phyloP scores from a whole-genome alignment of 2,113 vertebrate genomes.

The Genyomyrus donnyi region DNA sequence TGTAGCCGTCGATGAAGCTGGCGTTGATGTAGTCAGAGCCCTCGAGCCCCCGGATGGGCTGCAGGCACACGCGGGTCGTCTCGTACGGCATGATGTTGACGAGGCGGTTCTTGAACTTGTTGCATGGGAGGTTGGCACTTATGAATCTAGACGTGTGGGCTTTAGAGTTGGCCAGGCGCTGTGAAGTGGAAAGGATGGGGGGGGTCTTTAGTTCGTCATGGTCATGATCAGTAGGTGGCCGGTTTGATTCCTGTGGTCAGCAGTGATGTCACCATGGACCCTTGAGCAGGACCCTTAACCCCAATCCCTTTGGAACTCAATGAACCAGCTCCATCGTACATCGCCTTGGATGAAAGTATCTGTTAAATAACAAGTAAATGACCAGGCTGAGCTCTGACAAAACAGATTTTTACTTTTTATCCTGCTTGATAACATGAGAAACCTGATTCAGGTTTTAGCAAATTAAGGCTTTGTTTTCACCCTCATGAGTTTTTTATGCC shows the following conservation, averaged over 20 bases:
- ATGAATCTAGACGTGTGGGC: constrained; percentile 96
- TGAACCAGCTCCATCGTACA: background rate
- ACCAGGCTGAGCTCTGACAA: background rate
- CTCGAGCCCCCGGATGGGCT: constrained; percentile 94
- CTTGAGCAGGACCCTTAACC: background rate
- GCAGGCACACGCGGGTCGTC: constrained; percentile 89
- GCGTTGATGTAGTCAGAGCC: constrained; percentile 95
- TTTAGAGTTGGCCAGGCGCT: constrained; percentile 96
- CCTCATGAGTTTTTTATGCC: background rate
- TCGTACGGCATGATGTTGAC: constrained; percentile 99
- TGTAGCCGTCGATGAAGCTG: constrained; percentile 95
- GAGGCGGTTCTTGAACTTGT: constrained; percentile 98
- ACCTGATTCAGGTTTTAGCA: background rate
- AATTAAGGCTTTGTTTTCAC: background rate
- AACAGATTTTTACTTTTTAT: background rate
- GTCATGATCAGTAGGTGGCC: background rate
- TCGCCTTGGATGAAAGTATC: background rate
- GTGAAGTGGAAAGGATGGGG: constrained; percentile 17
- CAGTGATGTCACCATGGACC: background rate
- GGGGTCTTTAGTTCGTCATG: background rate
- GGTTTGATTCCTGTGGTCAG: background rate
- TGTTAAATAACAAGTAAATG: background rate
- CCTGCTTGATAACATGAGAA: background rate
- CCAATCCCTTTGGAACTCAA: background rate
- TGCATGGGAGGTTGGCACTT: constrained; percentile 96